Base-by-base conservation (phyloP, 2,113 vertebrate genomes). In the Drymodes brunneopygia region DNA sequence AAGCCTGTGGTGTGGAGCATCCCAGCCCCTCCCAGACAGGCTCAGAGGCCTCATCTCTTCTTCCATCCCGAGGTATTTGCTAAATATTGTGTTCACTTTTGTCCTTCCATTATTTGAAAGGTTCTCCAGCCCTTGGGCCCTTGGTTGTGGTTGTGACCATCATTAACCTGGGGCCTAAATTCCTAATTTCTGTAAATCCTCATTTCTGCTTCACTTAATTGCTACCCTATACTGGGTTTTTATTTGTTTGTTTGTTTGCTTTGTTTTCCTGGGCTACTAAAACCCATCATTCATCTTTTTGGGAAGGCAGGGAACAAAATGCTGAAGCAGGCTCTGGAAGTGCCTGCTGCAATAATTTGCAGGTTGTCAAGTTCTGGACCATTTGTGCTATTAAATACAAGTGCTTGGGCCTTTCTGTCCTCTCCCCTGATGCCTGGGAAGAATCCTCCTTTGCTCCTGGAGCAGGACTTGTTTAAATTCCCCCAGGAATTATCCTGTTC, bases 361-460 rank as follows among this genome's bases (percentile, higher is more conserved):
- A 78, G n/a, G 50, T 35, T 0, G 2, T 19, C 6, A 20, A 23
- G 53, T 25, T 67, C 57, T 77, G 72, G 51, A 38, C n/a, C 35
- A 8, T 47, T 62, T 47, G 21, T 64, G 65, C 25, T 29, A 2
- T 27, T 33, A 29, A 48, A 36, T 24, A 3, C 1, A 33, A 47
- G 50, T 4, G 12, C 24, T 47, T 24, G 77, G 35, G 21, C 42
- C 35, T 1, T 48, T 25, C 58, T 70, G 31, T 48, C n/a, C 65
- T 47, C 35, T 21, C 0, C 1, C 0, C 1, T 3, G 18, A 16
- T 10, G 15, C 18, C 4, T 0, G 6, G 54, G 22, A 60, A 45
- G 65, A 31, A 18, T 57, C 28, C 4, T 19, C 35, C 51, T 53
- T 9, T 62, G 40, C 12, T 73, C 36, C 67, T 29, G 45, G 27